These are phyloP conservation scores for Melanostoma scalare DNA, from an alignment of 2,888 invertebrate genomes.

Conservation along the genomic window DNA sequence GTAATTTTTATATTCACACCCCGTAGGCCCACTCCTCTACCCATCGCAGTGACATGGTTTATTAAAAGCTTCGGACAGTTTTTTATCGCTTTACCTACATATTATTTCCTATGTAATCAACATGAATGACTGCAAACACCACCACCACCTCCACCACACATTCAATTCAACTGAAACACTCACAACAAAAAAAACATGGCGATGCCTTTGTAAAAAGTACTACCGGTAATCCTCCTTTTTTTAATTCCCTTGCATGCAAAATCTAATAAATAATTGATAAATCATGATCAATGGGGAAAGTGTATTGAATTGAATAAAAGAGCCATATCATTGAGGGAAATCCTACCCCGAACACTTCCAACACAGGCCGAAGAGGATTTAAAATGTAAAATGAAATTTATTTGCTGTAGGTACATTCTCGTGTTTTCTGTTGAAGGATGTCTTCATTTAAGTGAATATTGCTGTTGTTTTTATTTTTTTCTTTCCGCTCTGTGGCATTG, in stretches of 20 bases:
- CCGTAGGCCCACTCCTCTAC: background rate
- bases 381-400: constrained; percentile 15
- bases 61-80: background rate
- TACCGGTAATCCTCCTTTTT: constrained; percentile 33
- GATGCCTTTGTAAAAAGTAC: constrained; percentile 35
- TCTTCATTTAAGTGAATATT: constrained; percentile 13
- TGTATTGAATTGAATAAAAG: constrained; percentile 22
- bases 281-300: constrained; percentile 30
- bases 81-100: background rate
- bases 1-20: background rate
- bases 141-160: background rate
- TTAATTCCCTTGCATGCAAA: constrained; percentile 17
- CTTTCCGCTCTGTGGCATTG: background rate
- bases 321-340: constrained; percentile 23
- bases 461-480: constrained; percentile 22
- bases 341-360: background rate
- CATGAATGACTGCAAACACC: background rate
- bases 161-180: constrained; percentile 3
- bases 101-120: constrained; percentile 17
- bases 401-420: constrained; percentile 10
- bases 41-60: background rate
- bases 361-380: background rate
- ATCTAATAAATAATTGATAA: constrained; percentile 63
- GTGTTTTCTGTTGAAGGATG: background rate
- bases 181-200: constrained; percentile 7